phyloP scores from a whole-genome alignment of 1,140 invertebrate species.

The Drosophila setifemur region DNA sequence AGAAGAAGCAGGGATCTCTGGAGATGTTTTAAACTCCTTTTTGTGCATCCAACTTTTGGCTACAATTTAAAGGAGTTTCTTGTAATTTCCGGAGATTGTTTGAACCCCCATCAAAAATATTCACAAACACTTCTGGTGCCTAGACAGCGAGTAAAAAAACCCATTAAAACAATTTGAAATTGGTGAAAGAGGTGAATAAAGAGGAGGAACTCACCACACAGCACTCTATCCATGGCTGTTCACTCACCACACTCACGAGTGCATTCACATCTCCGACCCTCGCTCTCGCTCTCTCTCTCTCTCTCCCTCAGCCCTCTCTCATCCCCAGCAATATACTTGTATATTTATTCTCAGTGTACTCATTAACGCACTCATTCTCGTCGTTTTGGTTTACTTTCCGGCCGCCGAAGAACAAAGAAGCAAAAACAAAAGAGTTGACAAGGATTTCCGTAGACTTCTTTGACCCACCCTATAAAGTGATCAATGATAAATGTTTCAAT shows the following conservation, averaged over 20 bases:
- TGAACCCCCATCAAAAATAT: not conserved
- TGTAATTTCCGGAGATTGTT: not conserved
- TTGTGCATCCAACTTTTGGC: not conserved
- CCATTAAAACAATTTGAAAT: conserved; percentile 16
- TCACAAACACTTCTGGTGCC: conserved; percentile 22
- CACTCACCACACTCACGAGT: conserved; percentile 35
- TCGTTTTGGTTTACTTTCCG: conserved; percentile 1
- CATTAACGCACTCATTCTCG: conserved; percentile 26
- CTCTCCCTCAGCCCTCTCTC: not conserved
- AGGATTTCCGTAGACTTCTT: not conserved
- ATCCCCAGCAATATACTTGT: conserved; percentile 9
- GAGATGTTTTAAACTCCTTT: too few relatives aligned
- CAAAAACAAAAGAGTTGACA: conserved; percentile 54
- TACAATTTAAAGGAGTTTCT: not conserved
- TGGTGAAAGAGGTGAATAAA: not conserved
- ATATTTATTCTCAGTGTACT: conserved; percentile 17
- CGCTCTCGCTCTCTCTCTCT: conserved; percentile 7
- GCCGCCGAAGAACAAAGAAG: conserved; percentile 27
- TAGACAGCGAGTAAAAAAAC: conserved; percentile 11
- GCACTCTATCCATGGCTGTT: conserved; percentile 4
- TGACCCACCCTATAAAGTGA: too few relatives aligned
- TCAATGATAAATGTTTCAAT: too few relatives aligned
- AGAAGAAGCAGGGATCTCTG: too few relatives aligned
- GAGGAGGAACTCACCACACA: not conserved
- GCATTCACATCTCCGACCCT: conserved; percentile 16